Base-by-base conservation (phyloP, 2,113 vertebrate species). In the Microcebus jonahi region DNA sequence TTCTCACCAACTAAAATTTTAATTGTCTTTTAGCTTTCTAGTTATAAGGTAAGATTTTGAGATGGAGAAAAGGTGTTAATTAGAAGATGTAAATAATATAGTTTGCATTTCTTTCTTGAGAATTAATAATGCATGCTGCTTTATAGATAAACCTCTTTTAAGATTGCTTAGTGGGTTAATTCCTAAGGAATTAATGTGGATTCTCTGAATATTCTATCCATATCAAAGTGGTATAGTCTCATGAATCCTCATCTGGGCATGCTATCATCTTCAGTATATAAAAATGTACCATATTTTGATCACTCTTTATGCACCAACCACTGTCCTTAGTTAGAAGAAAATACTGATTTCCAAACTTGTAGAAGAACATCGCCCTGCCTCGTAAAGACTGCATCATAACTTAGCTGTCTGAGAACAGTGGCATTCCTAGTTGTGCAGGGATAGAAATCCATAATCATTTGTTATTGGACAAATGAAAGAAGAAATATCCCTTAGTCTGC, bases 401-500 rank as follows among this genome's bases (percentile, higher is more conserved):
- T 13, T 75, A 65, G 18, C 36, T 70, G 14, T 27, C 59, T 73
- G 15, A 23, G n/a, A 73, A 88, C 61, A 31, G 57, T 55, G 23
- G 18, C 42, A 84, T 79, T 67, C 7, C 31, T 34, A 15, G 17
- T 57, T 88, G 75, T 71, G 94, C 61, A 82, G 67, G 96, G 71
- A 91, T 0, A 57, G 63, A 87, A 82, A 92, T 94, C 68, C 0
- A 0, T 84, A 93, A 97, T 86, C 13, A 67, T 96, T 94, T 97
- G 23, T 91, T 71, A 97, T 13, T 88, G 88, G 45, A 97, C 29
- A 77, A 76, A 59, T n/a, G 67, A 67, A 86, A 75, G 25, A 13
- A 53, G 55, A 96, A 95, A 97, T 29, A 2, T 61, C 1, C 29
- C 70, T 82, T 92, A 83, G 6, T 70, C 87, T 96, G 76, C 71